Evolutionary conservation across 2,888 invertebrate genomes (phyloP).

Genomic region (Cantharis rufa): DNA sequence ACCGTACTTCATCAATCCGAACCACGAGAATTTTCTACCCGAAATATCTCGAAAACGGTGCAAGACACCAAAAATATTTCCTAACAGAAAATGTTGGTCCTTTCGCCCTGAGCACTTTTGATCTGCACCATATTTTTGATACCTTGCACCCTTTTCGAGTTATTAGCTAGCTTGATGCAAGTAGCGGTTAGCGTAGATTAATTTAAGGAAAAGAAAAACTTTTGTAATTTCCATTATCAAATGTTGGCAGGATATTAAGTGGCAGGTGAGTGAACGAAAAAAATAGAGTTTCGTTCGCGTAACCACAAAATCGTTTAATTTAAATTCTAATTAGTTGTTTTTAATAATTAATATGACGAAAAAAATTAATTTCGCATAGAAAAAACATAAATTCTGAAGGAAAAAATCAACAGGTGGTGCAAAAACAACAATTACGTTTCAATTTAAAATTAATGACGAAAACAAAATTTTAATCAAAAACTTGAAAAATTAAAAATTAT

Average conservation of each 20-base stretch:
- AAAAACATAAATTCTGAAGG: background rate
- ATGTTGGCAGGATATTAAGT: background rate
- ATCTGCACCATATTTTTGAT: too few species aligned
- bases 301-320: background rate
- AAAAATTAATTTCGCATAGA: background rate
- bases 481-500: background rate
- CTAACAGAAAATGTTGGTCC: too few species aligned
- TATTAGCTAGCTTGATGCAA: too few species aligned
- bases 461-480: background rate
- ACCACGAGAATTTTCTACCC: too few species aligned
- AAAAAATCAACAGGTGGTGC: background rate
- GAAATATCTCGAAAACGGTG: too few species aligned
- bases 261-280: background rate
- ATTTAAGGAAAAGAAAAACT: too few species aligned
- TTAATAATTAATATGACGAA: background rate
- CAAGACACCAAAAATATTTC: too few species aligned
- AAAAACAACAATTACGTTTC: background rate
- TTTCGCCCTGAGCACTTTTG: too few species aligned
- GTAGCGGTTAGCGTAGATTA: too few species aligned
- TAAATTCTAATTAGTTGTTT: background rate
- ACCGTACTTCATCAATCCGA: too few species aligned
- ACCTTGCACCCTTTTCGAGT: too few species aligned
- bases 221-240: background rate
- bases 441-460: background rate
- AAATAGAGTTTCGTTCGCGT: background rate